Evolutionary conservation across 2,888 invertebrate genomes (phyloP), one percentile per base, ranked within the genome.

Genomic region (Eilema sororculum): DNA sequence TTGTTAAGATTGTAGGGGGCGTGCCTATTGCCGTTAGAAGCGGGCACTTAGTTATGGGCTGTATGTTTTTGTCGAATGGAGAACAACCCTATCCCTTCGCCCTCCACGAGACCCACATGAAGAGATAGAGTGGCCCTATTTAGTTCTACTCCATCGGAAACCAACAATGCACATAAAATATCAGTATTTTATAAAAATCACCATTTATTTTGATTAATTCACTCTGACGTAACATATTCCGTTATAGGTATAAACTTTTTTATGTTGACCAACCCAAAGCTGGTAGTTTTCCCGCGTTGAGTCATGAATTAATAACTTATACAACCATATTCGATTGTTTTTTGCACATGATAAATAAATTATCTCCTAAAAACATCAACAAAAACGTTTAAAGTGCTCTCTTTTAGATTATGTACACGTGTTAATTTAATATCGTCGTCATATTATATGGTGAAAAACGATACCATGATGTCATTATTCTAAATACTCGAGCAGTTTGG

Each of bases 341-440:
- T 83, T 79, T 81, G 75, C 70, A 61, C 66, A 68, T 61, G 67
- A 72, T 81, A 82, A 82, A 85, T 60, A 30, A 60, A 86, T 80
- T 73, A 63, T 30, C 33, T 71, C 67, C 59, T 79, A 86, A 87
- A 87, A 87, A 9, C 59, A 24, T 5, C 13, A 12, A 64, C 79
- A 86, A 86, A 86, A 87, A 86, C 77, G 65, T 62, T 72, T 74
- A 73, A 82, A 77, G 78, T 87, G 91, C 90, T 91, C 91, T 90
- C 91, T 87, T 91, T 92, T 89, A 88, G 85, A 90, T 87, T 86
- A 77, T 79, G 81, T 84, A 86, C 90, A 90, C 91, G 90, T 91
- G 91, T 84, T 88, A 83, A 86, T 89, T 84, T 87, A 82, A 86
- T 89, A 88, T 90, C 58, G 88, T 77, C 89, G 91, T 90, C 90